A percentile compares a stretch with the other conserved stretches of the same genome.
Conservation (phyloP, 2,888 invertebrate species). For the Venusia cambrica region DNA sequence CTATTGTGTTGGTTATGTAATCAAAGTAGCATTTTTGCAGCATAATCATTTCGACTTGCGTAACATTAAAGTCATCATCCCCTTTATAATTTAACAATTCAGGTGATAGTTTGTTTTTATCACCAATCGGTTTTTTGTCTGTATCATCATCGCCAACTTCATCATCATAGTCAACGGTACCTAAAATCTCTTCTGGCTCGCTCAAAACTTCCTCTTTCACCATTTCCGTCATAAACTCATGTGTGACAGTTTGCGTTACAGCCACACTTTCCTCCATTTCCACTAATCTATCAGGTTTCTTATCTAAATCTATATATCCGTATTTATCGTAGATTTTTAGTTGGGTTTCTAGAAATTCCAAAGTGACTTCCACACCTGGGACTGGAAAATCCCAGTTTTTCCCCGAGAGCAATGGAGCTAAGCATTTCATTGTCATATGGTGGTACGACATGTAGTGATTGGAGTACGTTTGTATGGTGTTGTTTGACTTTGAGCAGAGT, state of each 20-base stretch:
- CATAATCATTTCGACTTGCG: constrained; percentile 64
- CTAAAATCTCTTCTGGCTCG: constrained; percentile 18
- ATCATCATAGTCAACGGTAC: constrained; percentile 9
- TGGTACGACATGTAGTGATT: constrained; percentile 72
- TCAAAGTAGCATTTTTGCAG: constrained; percentile 66
- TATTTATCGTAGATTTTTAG: constrained; percentile 48
- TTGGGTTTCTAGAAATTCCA: constrained; percentile 57
- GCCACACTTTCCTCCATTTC: constrained; percentile 7
- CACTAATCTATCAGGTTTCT: constrained; percentile 29
- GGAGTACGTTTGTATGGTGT: constrained; percentile 50
- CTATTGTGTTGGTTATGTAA: constrained; percentile 50
- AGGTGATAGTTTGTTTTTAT: constrained; percentile 3
- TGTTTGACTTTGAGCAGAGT: constrained; percentile 60
- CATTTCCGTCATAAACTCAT: constrained; percentile 17
- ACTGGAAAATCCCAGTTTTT: constrained; percentile 59
- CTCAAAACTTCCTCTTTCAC: constrained; percentile 38
- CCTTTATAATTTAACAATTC: constrained; percentile 53
- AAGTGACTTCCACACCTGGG: constrained; percentile 62
- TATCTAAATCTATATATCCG: constrained; percentile 59
- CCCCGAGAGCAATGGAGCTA: constrained; percentile 59
- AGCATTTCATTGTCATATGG: constrained; percentile 69
- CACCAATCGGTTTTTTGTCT: constrained; percentile 1
- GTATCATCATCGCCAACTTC: constrained; percentile 3
- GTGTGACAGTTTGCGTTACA: background rate
- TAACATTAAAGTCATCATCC: constrained; percentile 69